These are phyloP conservation scores for Chaetodon trifasciatus DNA, from an alignment of 2,797 vertebrate species.

Conservation along the genomic window DNA sequence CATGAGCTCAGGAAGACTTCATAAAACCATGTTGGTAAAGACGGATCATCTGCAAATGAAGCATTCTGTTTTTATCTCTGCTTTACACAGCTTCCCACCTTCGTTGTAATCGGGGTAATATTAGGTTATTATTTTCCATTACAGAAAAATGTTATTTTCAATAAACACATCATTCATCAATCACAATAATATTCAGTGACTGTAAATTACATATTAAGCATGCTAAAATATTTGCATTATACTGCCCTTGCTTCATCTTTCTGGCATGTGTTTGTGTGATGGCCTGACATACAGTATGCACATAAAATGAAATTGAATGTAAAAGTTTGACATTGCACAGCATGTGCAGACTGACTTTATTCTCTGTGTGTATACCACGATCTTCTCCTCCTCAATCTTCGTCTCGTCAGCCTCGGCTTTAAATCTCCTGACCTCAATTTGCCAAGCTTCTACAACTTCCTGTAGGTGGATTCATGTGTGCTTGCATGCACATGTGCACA, in stretches of 20 bases:
- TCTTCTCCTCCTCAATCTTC: conserved; percentile 67
- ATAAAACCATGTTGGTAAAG: too few relatives aligned
- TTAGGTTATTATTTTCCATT: background rate
- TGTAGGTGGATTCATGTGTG: conserved; percentile 80
- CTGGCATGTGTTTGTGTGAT: background rate
- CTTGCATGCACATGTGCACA: conserved; percentile 13
- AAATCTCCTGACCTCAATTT: conserved; percentile 82
- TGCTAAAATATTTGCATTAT: background rate
- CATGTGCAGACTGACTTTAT: conserved; percentile 5
- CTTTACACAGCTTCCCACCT: too few relatives aligned
- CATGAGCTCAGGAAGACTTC: too few relatives aligned
- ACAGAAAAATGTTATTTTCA: background rate
- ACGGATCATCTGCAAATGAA: too few relatives aligned
- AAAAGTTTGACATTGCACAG: conserved; percentile 1
- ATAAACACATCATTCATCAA: background rate
- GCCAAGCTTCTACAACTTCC: conserved; percentile 72
- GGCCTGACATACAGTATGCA: background rate
- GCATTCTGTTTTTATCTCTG: too few relatives aligned
- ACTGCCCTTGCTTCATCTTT: background rate
- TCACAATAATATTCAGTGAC: too few relatives aligned
- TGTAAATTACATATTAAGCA: background rate
- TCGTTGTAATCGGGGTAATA: too few relatives aligned
- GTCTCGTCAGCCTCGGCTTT: conserved; percentile 75
- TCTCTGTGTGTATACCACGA: conserved; percentile 56
- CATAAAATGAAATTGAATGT: background rate